These are phyloP conservation scores for Allobates femoralis DNA, from an alignment of 2,797 vertebrate species.

Conservation along the genomic window DNA sequence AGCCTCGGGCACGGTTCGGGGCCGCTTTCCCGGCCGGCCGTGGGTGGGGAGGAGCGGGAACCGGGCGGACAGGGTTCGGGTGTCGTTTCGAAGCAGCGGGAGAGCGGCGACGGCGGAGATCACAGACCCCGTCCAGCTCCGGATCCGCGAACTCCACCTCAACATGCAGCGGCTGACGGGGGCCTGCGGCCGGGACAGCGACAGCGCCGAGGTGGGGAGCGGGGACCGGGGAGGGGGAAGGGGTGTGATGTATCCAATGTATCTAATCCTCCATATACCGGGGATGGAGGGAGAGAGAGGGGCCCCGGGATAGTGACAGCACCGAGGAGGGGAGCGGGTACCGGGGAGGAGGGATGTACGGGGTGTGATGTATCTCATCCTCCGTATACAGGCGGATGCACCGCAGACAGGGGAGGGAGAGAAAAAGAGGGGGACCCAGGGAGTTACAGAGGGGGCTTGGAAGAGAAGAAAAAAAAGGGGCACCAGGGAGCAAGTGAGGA, in stretches of 20 bases:
- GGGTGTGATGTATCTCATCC: no score
- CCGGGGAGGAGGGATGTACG: no score
- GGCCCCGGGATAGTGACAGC: no score
- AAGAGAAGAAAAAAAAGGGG: no score
- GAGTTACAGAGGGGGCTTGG: no score
- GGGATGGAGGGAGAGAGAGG: not conserved
- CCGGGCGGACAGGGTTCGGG: constrained; percentile 73
- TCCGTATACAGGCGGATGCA: no score
- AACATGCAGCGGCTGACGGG: constrained; percentile 85
- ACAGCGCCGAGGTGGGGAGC: constrained; percentile 49
- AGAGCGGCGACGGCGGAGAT: constrained; percentile 77
- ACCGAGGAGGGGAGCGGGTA: no score
- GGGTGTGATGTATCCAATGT: not conserved
- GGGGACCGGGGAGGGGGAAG: no score
- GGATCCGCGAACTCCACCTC: constrained; percentile 70
- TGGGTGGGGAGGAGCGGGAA: constrained; percentile 69
- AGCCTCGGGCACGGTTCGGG: constrained; percentile 88
- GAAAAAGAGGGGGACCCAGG: no score
- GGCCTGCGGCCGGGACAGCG: constrained; percentile 75
- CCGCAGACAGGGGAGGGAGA: no score
- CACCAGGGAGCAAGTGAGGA: no score
- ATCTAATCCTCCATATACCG: no score
- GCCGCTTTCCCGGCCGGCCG: constrained; percentile 91
- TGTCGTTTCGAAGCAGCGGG: constrained; percentile 76
- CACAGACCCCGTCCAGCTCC: constrained; percentile 81